Percentiles rank a stretch among this genome's conserved stretches.
phyloP scores from a whole-genome alignment of 2,888 invertebrate genomes.

The Geophilus truncorum region DNA sequence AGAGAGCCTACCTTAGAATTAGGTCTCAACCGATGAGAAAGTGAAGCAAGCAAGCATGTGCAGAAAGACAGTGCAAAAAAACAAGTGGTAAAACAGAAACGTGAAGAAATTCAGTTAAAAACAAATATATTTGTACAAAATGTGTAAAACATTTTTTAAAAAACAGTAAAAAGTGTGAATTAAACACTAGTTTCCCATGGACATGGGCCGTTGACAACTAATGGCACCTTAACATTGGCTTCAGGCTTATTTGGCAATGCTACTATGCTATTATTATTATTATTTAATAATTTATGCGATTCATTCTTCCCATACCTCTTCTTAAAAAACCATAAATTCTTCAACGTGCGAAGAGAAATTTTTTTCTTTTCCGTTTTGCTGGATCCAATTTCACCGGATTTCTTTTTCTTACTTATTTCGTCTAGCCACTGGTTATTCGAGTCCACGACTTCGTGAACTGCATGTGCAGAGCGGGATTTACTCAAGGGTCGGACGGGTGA shows the following conservation, averaged over 20 bases:
- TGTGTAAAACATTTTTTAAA: neutral
- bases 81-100: neutral
- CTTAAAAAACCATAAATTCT: slow-evolving; percentile 47
- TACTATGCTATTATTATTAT: neutral
- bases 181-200: slow-evolving; percentile 13
- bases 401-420: neutral
- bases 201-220: neutral
- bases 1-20: neutral
- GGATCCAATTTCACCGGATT: neutral
- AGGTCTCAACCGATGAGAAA: neutral
- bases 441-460: slow-evolving; percentile 32
- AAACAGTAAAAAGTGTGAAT: neutral
- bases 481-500: slow-evolving; percentile 33
- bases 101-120: neutral
- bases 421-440: neutral
- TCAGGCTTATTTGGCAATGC: neutral
- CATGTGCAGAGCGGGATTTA: slow-evolving; percentile 34
- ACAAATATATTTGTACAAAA: neutral
- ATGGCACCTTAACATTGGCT: neutral
- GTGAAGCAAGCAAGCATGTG: slow-evolving; percentile 12
- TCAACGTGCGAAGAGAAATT: slow-evolving; percentile 46
- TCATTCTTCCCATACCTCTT: slow-evolving; percentile 45
- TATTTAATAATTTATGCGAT: neutral
- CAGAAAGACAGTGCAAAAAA: slow-evolving; percentile 6
- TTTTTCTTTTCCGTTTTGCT: slow-evolving; percentile 40